These are phyloP conservation scores for Zygogramma bicolorata DNA, from an alignment of 2,888 invertebrate genomes.

Conservation along the genomic window DNA sequence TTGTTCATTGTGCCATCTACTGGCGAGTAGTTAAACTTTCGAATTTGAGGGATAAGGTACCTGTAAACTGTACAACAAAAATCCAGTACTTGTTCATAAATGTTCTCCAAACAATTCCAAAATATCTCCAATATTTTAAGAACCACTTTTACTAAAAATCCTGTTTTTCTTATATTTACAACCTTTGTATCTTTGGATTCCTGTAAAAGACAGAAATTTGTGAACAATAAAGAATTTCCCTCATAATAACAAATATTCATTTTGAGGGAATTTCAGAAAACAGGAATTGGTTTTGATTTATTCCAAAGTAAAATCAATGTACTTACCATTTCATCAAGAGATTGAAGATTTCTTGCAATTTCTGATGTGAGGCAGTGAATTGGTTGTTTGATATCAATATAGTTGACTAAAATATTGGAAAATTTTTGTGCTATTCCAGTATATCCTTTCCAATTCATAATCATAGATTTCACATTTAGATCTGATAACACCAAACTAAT, in stretches of 20 bases:
- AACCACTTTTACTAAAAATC: constrained; percentile 69
- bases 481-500: constrained; percentile 68
- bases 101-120: constrained; percentile 39
- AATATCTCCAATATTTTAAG: constrained; percentile 66
- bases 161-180: constrained; percentile 69
- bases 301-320: neutral
- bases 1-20: neutral
- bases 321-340: constrained; percentile 30
- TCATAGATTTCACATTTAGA: constrained; percentile 70
- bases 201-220: constrained; percentile 61
- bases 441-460: constrained; percentile 71
- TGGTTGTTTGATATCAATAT: constrained; percentile 54
- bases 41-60: constrained; percentile 32
- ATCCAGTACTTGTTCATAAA: constrained; percentile 35
- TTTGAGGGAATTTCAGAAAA: too few relatives aligned
- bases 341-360: constrained; percentile 50
- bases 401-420: constrained; percentile 61
- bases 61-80: constrained; percentile 46
- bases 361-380: constrained; percentile 42
- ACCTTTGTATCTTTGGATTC: constrained; percentile 64
- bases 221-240: neutral
- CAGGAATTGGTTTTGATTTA: too few relatives aligned
- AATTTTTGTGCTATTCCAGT: constrained; percentile 68
- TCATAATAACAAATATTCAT: too few relatives aligned
- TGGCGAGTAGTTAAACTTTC: neutral